Percentiles rank a stretch among this genome's conserved stretches.
These are phyloP conservation scores for Holocentrus rufus DNA, from an alignment of 2,797 vertebrate species.

Conservation along the genomic window DNA sequence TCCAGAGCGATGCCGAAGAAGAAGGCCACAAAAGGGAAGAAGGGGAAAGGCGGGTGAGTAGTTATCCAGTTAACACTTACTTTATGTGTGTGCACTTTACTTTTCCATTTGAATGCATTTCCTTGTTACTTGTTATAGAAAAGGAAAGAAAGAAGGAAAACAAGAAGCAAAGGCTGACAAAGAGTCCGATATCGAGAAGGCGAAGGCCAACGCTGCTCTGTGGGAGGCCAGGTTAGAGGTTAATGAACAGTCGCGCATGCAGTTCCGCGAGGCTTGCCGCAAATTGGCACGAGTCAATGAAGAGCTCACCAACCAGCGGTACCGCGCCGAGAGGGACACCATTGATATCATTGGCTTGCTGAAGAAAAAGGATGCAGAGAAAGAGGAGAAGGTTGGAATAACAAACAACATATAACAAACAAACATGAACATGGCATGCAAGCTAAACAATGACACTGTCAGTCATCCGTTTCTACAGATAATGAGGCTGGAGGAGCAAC, in stretches of 20 bases:
- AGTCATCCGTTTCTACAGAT: constrained; percentile 75
- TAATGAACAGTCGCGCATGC: constrained; percentile 79
- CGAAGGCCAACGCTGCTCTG: constrained; percentile 82
- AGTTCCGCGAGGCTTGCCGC: constrained; percentile 79
- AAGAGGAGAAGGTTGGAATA: constrained; percentile 82
- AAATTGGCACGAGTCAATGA: constrained; percentile 81
- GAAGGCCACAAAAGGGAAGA: constrained; percentile 74
- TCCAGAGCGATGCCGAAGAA: constrained; percentile 73
- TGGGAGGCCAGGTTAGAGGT: constrained; percentile 87
- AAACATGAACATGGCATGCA: neutral
- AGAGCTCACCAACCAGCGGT: constrained; percentile 81
- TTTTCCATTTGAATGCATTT: neutral
- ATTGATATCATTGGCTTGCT: constrained; percentile 79
- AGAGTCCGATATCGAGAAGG: constrained; percentile 84
- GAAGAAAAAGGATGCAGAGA: constrained; percentile 77
- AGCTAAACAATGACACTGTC: neutral
- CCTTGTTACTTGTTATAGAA: constrained; percentile 59
- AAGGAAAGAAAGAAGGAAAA: constrained; percentile 80
- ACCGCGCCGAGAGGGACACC: constrained; percentile 81
- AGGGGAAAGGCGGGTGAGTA: constrained; percentile 75
- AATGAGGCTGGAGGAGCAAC: constrained; percentile 77
- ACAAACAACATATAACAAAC: neutral
- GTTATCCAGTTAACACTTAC: neutral
- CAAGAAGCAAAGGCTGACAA: constrained; percentile 76
- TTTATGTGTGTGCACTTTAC: neutral